Conservation (phyloP, 2,113 vertebrate genomes). For the Stegostoma tigrinum region DNA sequence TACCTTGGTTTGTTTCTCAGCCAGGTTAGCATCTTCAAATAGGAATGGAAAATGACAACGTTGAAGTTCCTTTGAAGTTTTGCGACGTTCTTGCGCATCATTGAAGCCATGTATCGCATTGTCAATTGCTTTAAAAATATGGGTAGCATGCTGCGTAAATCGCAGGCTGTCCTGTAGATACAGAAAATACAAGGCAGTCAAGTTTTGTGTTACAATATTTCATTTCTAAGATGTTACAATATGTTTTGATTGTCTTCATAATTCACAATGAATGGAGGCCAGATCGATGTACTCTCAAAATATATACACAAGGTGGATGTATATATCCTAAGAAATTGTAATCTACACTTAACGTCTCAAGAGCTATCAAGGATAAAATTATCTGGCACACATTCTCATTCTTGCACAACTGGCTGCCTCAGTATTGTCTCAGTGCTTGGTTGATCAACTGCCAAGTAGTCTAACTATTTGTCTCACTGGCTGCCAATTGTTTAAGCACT, state of each 20-base stretch:
- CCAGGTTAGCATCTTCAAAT: slow-evolving; percentile 46
- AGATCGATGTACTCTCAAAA: neutral
- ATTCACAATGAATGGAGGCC: neutral
- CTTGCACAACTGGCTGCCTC: too few species aligned
- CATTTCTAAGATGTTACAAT: neutral
- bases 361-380: too few species aligned
- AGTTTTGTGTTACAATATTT: neutral
- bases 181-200: slow-evolving; percentile 16
- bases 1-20: slow-evolving; percentile 47
- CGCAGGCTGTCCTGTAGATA: slow-evolving; percentile 68
- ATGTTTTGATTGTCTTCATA: neutral
- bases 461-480: too few species aligned
- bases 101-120: slow-evolving; percentile 65
- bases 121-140: slow-evolving; percentile 67
- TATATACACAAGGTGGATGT: neutral
- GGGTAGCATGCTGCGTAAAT: slow-evolving; percentile 63
- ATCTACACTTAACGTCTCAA: too few species aligned
- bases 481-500: too few species aligned
- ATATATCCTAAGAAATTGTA: neutral
- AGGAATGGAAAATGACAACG: slow-evolving; percentile 52
- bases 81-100: slow-evolving; percentile 49
- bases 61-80: slow-evolving; percentile 56
- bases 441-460: too few species aligned
- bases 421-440: too few species aligned
- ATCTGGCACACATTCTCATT: too few species aligned